Conservation (phyloP, 2,113 vertebrate species). For the Lipophrys pholis region DNA sequence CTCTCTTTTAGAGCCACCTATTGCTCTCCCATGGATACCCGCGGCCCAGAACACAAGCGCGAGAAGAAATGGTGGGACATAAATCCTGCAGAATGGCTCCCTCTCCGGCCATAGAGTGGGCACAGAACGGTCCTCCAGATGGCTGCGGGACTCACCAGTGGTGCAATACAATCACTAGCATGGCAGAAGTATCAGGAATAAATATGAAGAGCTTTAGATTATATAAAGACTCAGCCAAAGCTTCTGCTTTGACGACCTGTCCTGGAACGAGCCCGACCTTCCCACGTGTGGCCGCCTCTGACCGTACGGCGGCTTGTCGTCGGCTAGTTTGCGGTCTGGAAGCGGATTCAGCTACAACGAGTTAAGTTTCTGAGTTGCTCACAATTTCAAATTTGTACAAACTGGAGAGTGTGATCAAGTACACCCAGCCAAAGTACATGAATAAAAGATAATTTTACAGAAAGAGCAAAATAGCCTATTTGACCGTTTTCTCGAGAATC, state of each 20-base stretch:
- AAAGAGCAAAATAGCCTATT: conserved; percentile 36
- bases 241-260: conserved; percentile 40
- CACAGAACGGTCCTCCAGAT: conserved; percentile 81
- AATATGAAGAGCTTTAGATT: conserved; percentile 74
- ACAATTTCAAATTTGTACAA: conserved; percentile 11
- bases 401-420: conserved; percentile 45
- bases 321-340: too few species aligned
- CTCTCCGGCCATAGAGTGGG: conserved; percentile 71
- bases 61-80: conserved; percentile 75
- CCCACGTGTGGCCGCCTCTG: background rate
- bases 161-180: conserved; percentile 78
- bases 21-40: conserved; percentile 74
- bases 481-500: conserved; percentile 31
- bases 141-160: conserved; percentile 74
- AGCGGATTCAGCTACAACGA: too few species aligned
- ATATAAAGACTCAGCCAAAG: conserved; percentile 53
- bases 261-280: conserved; percentile 5
- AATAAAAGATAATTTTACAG: conserved; percentile 51
- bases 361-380: too few species aligned
- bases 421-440: conserved; percentile 20
- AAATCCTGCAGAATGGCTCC: conserved; percentile 81
- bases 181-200: conserved; percentile 69
- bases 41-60: conserved; percentile 71
- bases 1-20: conserved; percentile 68
- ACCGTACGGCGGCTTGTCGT: background rate